A percentile compares a stretch with the other conserved stretches of the same genome.
Conservation (phyloP, 2,888 invertebrate species). For the Pemphredon lugubris region DNA sequence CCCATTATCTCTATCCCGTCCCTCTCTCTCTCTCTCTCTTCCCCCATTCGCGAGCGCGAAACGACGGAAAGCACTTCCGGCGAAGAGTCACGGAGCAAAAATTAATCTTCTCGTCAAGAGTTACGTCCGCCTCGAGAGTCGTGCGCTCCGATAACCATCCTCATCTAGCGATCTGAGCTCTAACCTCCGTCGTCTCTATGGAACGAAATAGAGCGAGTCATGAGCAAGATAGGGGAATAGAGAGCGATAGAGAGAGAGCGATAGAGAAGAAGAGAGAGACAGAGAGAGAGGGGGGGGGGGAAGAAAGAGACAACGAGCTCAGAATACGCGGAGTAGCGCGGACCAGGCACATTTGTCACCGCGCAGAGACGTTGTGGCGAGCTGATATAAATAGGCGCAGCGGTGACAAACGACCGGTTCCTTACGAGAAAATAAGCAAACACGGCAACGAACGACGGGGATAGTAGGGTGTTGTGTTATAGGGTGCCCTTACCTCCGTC, state of each 20-base stretch:
- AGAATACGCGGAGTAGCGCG: slow-evolving; percentile 61
- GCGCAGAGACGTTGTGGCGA: slow-evolving; percentile 61
- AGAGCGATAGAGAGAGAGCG: slow-evolving; percentile 7
- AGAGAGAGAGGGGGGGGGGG: background rate
- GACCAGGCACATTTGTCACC: slow-evolving; percentile 75
- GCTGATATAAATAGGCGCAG: slow-evolving; percentile 75
- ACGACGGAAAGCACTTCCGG: slow-evolving; percentile 1
- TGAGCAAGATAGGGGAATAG: too few species aligned
- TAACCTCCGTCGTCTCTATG: slow-evolving; percentile 3
- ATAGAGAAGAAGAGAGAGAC: background rate
- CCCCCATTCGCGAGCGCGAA: slow-evolving; percentile 1
- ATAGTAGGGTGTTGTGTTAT: slow-evolving; percentile 44
- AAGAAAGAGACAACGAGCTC: slow-evolving; percentile 36
- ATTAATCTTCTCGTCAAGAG: background rate
- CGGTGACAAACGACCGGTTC: slow-evolving; percentile 77
- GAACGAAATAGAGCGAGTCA: slow-evolving; percentile 2
- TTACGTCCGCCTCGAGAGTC: background rate
- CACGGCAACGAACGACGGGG: slow-evolving; percentile 45
- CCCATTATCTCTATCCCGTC: background rate
- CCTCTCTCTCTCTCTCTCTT: too few species aligned
- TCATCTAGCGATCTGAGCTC: slow-evolving; percentile 2
- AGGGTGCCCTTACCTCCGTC: slow-evolving; percentile 43
- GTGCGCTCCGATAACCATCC: slow-evolving; percentile 24
- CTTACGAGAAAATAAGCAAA: slow-evolving; percentile 76
- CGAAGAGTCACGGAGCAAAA: background rate